These are phyloP conservation scores for Orchestia grillus DNA, from an alignment of 1,140 invertebrate genomes.

Conservation along the genomic window DNA sequence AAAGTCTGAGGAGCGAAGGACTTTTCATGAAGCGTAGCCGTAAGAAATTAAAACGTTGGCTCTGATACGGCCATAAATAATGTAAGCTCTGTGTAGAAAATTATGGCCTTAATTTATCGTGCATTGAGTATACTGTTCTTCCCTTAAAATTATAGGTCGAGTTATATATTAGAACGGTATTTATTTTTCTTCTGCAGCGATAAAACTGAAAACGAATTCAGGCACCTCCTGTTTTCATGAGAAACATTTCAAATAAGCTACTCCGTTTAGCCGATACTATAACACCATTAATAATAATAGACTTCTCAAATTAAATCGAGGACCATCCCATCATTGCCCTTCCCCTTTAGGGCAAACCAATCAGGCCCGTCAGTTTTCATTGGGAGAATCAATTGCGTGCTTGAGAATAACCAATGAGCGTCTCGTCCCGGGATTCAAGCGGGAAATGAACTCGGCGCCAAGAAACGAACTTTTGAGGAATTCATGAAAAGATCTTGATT, in stretches of 20 bases:
- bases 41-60: background rate
- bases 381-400: constrained; percentile 27
- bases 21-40: background rate
- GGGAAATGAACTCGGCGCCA: background rate
- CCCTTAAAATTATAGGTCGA: no score
- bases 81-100: background rate
- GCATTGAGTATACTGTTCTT: background rate
- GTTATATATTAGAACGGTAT: no score
- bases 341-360: background rate
- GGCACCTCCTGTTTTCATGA: background rate
- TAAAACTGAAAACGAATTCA: background rate
- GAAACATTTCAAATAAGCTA: background rate
- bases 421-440: background rate
- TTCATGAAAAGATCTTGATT: background rate
- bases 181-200: no score
- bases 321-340: background rate
- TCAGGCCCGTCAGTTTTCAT: constrained; percentile 26
- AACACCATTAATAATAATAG: background rate
- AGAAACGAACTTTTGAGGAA: background rate
- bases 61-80: background rate
- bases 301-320: background rate
- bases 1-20: background rate
- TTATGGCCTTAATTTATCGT: background rate
- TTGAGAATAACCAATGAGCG: constrained; percentile 28
- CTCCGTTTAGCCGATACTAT: background rate